phyloP scores from a whole-genome alignment of 2,113 vertebrate species.

The Pseudorectes ferrugineus region DNA sequence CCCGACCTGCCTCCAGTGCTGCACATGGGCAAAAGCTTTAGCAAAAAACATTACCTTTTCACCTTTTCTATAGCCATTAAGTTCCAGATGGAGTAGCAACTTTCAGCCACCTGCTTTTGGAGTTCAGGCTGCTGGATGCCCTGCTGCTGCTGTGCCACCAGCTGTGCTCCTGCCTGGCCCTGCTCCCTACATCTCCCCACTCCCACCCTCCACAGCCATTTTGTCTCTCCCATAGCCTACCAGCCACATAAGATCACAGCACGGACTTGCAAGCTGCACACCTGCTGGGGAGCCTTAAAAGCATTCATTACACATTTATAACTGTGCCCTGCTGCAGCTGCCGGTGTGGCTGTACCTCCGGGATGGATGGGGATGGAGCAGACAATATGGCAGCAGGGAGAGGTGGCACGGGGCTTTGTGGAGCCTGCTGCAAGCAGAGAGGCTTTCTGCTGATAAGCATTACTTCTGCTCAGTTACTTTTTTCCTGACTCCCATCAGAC shows the following conservation, averaged over 20 bases:
- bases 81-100: background rate
- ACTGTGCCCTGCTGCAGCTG: background rate
- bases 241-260: background rate
- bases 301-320: background rate
- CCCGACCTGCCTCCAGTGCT: background rate
- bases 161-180: background rate
- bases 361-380: background rate
- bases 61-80: background rate
- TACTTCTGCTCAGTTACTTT: background rate
- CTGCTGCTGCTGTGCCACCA: rapidly evolving
- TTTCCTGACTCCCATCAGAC: background rate
- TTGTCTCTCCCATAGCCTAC: background rate
- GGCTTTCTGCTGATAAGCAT: background rate
- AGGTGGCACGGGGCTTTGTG: rapidly evolving
- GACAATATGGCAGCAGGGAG: background rate
- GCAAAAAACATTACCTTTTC: background rate
- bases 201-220: rapidly evolving
- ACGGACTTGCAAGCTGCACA: rapidly evolving
- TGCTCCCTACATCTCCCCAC: rapidly evolving
- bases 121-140: background rate
- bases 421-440: background rate
- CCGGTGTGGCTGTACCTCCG: rapidly evolving
- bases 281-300: background rate
- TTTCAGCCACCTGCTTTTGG: rapidly evolving
- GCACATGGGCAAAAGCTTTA: background rate